Percentiles rank a stretch among this genome's conserved stretches.
Evolutionary conservation across 2,113 vertebrate species (phyloP).

Genomic region (Planiliza haematocheilus): DNA sequence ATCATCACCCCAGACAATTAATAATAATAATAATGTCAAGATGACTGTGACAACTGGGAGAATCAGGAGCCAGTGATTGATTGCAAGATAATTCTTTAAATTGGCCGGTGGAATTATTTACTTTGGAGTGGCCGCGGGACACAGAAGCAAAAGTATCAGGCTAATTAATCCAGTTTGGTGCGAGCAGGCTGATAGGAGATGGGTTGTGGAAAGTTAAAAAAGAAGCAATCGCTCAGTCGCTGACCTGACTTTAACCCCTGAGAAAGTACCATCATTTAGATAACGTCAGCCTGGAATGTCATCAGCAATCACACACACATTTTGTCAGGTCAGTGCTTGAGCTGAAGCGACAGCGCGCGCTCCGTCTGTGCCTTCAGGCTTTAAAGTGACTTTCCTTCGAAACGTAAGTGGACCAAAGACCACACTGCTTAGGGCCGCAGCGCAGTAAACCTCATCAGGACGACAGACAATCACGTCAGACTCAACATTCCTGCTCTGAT

Average conservation of each 20-base stretch:
- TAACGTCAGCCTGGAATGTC: neutral
- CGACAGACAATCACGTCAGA: constrained; percentile 36
- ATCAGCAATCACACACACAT: constrained; percentile 1
- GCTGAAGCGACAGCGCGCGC: neutral
- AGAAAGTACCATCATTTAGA: constrained; percentile 19
- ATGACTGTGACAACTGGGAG: constrained; percentile 44
- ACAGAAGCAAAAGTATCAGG: constrained; percentile 27
- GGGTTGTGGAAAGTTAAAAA: constrained; percentile 40
- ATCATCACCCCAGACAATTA: constrained; percentile 63
- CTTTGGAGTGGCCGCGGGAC: constrained; percentile 50
- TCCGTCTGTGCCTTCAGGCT: neutral
- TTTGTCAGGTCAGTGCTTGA: neutral
- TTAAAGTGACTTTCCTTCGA: neutral
- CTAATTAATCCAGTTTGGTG: constrained; percentile 48
- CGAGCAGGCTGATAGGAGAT: constrained; percentile 33
- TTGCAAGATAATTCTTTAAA: constrained; percentile 47
- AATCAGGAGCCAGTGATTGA: constrained; percentile 46
- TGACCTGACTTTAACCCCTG: neutral
- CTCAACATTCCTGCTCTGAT: constrained; percentile 65
- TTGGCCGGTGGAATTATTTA: constrained; percentile 59
- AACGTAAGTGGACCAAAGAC: constrained; percentile 9
- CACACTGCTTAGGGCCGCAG: constrained; percentile 21
- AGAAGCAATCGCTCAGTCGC: neutral
- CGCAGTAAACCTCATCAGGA: constrained; percentile 48
- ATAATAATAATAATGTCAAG: constrained; percentile 63